Conservation (phyloP, 2,797 vertebrate genomes). For the Mastacembelus armatus region DNA sequence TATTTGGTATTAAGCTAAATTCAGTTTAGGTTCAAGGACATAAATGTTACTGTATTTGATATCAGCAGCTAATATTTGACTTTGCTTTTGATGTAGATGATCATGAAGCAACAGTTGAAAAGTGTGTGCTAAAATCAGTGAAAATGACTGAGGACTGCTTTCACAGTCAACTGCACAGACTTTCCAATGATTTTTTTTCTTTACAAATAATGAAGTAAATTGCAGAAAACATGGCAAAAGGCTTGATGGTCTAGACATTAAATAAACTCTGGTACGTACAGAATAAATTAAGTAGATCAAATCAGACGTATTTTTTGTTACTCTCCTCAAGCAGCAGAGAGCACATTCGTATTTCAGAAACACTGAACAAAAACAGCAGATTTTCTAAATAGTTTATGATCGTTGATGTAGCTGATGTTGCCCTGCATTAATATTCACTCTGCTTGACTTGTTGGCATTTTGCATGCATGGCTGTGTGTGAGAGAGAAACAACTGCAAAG, state of each 20-base stretch:
- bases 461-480: not conserved
- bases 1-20: no score
- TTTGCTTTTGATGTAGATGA: no score
- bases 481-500: constrained; percentile 20
- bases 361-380: not conserved
- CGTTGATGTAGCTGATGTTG: not conserved
- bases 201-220: not conserved
- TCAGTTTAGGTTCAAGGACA: not conserved
- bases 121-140: not conserved
- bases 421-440: constrained; percentile 10
- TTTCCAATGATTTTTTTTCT: constrained; percentile 12
- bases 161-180: constrained; percentile 43
- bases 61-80: constrained; percentile 20
- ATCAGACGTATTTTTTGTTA: not conserved
- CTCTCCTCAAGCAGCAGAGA: not conserved
- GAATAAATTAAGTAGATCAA: constrained; percentile 3
- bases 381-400: not conserved
- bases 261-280: constrained; percentile 30
- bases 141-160: no score
- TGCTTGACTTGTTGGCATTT: not conserved
- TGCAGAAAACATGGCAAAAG: constrained; percentile 1
- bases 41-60: not conserved
- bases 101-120: not conserved
- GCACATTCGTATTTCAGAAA: not conserved
- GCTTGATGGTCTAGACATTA: not conserved